phyloP scores from a whole-genome alignment of 2,888 invertebrate species.

The Acanthacorydalis orientalis region DNA sequence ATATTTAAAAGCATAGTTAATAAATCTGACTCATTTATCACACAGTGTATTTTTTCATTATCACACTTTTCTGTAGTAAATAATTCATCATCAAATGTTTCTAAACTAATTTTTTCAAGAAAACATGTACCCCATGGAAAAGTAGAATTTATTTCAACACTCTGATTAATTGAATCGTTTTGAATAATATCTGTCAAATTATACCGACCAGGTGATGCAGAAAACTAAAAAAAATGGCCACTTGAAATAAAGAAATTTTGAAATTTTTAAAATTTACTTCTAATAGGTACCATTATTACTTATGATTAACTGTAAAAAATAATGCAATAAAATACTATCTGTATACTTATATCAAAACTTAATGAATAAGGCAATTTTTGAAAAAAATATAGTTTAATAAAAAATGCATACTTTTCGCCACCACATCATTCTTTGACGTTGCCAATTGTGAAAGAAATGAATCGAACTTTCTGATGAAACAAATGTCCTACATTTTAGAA shows the following conservation, averaged over 20 bases:
- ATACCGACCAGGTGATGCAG: conserved; percentile 56
- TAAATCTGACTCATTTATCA: conserved; percentile 32
- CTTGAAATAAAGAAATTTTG: no score
- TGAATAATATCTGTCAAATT: conserved; percentile 38
- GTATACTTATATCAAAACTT: no score
- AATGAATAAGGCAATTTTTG: no score
- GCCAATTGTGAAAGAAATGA: conserved; percentile 56
- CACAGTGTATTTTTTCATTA: conserved; percentile 1
- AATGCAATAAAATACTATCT: neutral
- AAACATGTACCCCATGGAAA: conserved; percentile 43
- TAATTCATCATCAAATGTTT: conserved; percentile 15
- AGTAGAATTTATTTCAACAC: conserved; percentile 44
- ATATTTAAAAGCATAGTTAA: conserved; percentile 35
- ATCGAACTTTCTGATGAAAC: conserved; percentile 31
- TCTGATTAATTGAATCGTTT: conserved; percentile 24
- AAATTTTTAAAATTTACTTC: no score
- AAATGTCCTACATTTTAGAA: conserved; percentile 26
- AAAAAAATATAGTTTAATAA: no score
- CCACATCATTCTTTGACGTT: conserved; percentile 65
- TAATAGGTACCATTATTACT: no score
- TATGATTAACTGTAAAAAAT: neutral
- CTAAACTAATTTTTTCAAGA: conserved; percentile 42
- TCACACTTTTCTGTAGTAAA: conserved; percentile 10
- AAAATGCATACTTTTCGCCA: conserved; percentile 53
- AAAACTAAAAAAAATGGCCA: conserved; percentile 32